phyloP scores from a whole-genome alignment of 2,113 vertebrate species.

The Ploceus nigricollis region DNA sequence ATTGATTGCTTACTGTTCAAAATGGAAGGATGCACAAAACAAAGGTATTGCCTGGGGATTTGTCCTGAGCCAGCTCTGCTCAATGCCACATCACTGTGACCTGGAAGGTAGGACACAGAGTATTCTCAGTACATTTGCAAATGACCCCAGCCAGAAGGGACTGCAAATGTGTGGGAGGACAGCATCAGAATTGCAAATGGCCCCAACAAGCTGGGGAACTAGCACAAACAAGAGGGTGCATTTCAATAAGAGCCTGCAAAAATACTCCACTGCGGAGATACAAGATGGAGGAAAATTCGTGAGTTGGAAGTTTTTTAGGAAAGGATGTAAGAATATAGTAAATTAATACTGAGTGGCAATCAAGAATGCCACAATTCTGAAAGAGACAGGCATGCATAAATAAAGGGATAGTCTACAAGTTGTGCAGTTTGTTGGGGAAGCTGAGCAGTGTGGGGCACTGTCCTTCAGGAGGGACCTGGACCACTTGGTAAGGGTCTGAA shows the following conservation, averaged over 20 bases:
- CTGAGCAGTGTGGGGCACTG: neutral
- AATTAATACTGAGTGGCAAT: neutral
- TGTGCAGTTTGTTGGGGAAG: neutral
- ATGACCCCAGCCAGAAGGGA: conserved; percentile 8
- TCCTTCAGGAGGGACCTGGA: neutral
- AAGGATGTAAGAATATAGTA: neutral
- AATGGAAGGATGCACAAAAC: conserved; percentile 3
- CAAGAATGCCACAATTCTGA: neutral
- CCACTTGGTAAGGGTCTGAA: neutral
- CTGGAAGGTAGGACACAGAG: neutral
- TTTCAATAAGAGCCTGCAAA: conserved; percentile 6
- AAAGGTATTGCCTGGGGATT: neutral
- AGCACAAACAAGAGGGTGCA: neutral
- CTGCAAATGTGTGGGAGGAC: neutral
- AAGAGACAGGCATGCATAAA: neutral
- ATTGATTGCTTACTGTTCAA: conserved; percentile 40
- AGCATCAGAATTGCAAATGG: conserved; percentile 40
- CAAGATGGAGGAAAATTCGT: neutral
- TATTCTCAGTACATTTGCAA: neutral
- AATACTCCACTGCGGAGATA: neutral
- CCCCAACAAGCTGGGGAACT: neutral
- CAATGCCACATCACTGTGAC: neutral
- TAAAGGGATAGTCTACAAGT: neutral
- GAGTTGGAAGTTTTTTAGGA: neutral
- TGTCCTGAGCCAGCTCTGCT: conserved; percentile 12